A percentile compares a stretch with the other conserved stretches of the same genome.
These are phyloP conservation scores for Parazoanthus darwini DNA, from an alignment of 92 coral and sea anemone genomes.

Conservation along the genomic window DNA sequence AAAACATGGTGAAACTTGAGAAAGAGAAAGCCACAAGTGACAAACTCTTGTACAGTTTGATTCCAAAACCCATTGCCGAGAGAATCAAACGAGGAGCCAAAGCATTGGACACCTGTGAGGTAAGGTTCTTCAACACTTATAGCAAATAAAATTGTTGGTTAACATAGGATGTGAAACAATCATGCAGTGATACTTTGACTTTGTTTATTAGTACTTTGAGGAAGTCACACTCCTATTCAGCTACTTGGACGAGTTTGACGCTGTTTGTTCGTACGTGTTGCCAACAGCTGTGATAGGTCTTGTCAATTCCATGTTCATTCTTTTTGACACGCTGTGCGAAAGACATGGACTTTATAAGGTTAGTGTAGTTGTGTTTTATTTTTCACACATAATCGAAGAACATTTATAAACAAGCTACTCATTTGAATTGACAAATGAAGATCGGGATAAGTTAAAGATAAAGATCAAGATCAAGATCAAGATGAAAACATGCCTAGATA, in stretches of 20 bases:
- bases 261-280: constrained; percentile 61
- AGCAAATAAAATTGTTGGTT: not conserved
- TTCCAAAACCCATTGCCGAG: constrained; percentile 77
- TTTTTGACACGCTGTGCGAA: constrained; percentile 75
- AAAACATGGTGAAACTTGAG: constrained; percentile 62
- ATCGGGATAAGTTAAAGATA: no score
- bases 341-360: constrained; percentile 82
- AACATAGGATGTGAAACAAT: not conserved
- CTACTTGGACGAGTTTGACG: constrained; percentile 73
- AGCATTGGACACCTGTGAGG: constrained; percentile 82
- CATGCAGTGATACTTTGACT: no score
- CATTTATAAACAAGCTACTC: no score
- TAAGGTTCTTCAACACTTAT: not conserved
- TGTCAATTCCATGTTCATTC: constrained; percentile 70
- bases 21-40: constrained; percentile 68
- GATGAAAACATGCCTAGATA: no score
- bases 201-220: constrained; percentile 64
- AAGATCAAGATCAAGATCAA: no score
- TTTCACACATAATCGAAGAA: no score
- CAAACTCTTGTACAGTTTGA: constrained; percentile 68
- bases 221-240: constrained; percentile 80
- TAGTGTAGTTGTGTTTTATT: not conserved
- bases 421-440: no score
- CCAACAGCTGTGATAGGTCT: constrained; percentile 72
- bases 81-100: constrained; percentile 67